These are phyloP conservation scores for Cydia splendana DNA, from an alignment of 1,140 invertebrate species.

Conservation along the genomic window DNA sequence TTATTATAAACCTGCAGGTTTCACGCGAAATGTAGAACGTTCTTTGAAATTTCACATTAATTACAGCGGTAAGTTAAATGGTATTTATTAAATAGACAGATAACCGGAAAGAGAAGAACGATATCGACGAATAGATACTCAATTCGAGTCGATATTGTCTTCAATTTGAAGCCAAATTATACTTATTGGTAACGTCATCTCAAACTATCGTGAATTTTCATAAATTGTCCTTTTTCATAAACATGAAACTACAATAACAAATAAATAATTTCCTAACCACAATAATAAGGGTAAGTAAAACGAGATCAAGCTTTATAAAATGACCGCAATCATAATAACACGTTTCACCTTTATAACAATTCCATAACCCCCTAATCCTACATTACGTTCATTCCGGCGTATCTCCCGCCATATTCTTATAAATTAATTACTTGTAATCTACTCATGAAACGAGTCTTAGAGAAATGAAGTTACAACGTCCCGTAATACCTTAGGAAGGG, in stretches of 20 bases:
- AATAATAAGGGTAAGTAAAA: background rate
- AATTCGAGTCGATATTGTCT: too few species aligned
- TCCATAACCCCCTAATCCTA: slow-evolving; percentile 37
- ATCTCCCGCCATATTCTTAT: slow-evolving; percentile 73
- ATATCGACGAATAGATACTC: too few species aligned
- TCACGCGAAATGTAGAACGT: background rate
- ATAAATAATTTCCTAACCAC: too few species aligned
- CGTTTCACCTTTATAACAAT: slow-evolving; percentile 37
- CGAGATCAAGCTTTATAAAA: background rate
- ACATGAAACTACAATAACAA: too few species aligned
- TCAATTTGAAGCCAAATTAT: too few species aligned
- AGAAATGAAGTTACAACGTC: slow-evolving; percentile 73
- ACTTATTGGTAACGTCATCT: too few species aligned
- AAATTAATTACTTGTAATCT: slow-evolving; percentile 79
- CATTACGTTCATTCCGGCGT: slow-evolving; percentile 56
- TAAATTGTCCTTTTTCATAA: too few species aligned
- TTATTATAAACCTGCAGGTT: slow-evolving; percentile 24
- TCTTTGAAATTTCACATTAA: background rate
- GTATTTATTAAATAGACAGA: too few species aligned
- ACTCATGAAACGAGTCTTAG: slow-evolving; percentile 76
- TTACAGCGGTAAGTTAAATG: background rate
- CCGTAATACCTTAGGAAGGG: slow-evolving; percentile 49
- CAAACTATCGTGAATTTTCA: too few species aligned
- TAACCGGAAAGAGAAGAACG: too few species aligned
- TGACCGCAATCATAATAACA: slow-evolving; percentile 12